phyloP scores from a whole-genome alignment of 1,140 invertebrate genomes.

The Plectrocnemia conspersa region DNA sequence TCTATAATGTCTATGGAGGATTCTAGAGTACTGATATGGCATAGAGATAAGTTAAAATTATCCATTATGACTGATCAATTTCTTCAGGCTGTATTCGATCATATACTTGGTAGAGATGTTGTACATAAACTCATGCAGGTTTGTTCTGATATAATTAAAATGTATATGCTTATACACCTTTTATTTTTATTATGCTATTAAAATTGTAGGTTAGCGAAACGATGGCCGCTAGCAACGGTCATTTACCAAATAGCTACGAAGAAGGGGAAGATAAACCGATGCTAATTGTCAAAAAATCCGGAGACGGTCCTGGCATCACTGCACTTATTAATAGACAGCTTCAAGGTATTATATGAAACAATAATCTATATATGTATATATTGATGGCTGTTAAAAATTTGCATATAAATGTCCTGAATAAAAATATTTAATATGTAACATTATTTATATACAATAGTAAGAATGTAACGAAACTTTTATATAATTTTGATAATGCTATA shows the following conservation, averaged over 20 bases:
- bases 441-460: too few species aligned
- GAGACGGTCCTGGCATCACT: slow-evolving; percentile 70
- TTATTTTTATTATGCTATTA: slow-evolving; percentile 6
- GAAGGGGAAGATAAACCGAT: slow-evolving; percentile 71
- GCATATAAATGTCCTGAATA: too few species aligned
- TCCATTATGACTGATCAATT: slow-evolving; percentile 81
- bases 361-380: too few species aligned
- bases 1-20: slow-evolving; percentile 86
- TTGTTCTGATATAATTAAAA: slow-evolving; percentile 30
- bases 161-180: too few species aligned
- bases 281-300: slow-evolving; percentile 69
- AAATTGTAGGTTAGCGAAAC: slow-evolving; percentile 67
- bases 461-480: too few species aligned
- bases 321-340: slow-evolving; percentile 70
- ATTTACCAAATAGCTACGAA: slow-evolving; percentile 65
- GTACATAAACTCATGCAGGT: slow-evolving; percentile 89
- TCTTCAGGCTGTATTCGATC: slow-evolving; percentile 79
- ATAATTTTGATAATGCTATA: too few species aligned
- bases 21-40: slow-evolving; percentile 79
- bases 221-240: slow-evolving; percentile 67
- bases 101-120: slow-evolving; percentile 82
- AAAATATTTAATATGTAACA: too few species aligned
- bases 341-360: too few species aligned
- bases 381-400: too few species aligned
- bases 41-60: slow-evolving; percentile 76